Evolutionary conservation across 2,113 vertebrate species (phyloP), one percentile per base, ranked within the genome.

Genomic region (Periophthalmodon schlosseri): DNA sequence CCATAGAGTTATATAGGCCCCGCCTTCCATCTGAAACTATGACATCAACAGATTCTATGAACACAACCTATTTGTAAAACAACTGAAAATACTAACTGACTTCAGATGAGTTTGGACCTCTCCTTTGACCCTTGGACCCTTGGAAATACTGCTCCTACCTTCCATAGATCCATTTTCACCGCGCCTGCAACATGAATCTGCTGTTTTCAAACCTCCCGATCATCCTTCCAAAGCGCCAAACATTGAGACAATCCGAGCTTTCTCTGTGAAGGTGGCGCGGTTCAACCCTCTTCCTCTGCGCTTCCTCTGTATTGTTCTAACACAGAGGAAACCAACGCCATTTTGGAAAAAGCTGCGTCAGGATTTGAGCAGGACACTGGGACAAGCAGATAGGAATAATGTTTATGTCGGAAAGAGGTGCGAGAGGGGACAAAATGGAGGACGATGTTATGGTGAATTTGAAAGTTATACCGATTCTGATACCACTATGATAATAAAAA

Each of bases 301-400:
- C 87, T 92, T 92, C 91, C 91, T 91, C 79, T 74, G 81, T 76
- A 91, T 92, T 91, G 91, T 91, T 91, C 86, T 79, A 47, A 33
- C 47, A 69, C 33, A 39, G 73, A 88, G 54, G 90, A 91, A 91
- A 81, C 74, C 74, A 77, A 2, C 73, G 64, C 80, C 24, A 18
- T 33, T 63, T 63, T 34, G 60, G 84, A 81, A 90, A 90, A 87
- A 77, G 70, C 13, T 50, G 70, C 74, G 84, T 86, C 86, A 91
- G 72, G 77, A 80, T 86, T 89, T 73, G 75, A 7, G 70, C 24
- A 28, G 58, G 60, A 34, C 28, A 63, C 13, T 5, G 15, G 58
- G 6, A 9, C 60, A 5, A 21, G 12, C 21, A 12, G 21, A 24
- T 13, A 60, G n/a, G 23, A 50, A 23, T 2, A 15, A 4, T 14